A percentile compares a stretch with the other conserved stretches of the same genome.
These are phyloP conservation scores for Cosmorhoe ocellata DNA, from an alignment of 2,888 invertebrate genomes.

Conservation along the genomic window DNA sequence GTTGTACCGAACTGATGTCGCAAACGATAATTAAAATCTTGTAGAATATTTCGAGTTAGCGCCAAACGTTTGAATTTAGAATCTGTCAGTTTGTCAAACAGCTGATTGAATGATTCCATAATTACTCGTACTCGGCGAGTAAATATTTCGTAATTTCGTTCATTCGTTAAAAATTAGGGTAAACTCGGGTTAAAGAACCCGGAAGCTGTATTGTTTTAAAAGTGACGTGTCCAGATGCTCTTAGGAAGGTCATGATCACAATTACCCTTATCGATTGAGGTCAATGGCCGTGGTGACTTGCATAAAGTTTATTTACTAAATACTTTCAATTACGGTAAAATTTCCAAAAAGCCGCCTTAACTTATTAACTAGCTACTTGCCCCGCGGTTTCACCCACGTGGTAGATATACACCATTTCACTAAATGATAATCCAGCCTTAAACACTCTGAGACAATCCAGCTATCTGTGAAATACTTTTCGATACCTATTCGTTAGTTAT, in stretches of 20 bases:
- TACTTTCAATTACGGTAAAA: slow-evolving; percentile 6
- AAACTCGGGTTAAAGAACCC: background rate
- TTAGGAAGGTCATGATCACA: too few relatives aligned
- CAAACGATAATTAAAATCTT: slow-evolving; percentile 58
- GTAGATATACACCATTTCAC: too few relatives aligned
- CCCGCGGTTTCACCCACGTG: too few relatives aligned
- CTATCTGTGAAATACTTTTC: too few relatives aligned
- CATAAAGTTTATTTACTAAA: slow-evolving; percentile 4
- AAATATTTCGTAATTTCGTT: slow-evolving; percentile 7
- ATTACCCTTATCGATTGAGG: too few relatives aligned
- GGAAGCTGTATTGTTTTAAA: background rate
- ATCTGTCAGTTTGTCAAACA: slow-evolving; percentile 33
- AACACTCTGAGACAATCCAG: too few relatives aligned
- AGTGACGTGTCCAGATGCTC: background rate
- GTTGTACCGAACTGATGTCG: slow-evolving; percentile 38
- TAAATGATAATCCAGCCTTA: too few relatives aligned
- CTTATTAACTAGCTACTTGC: too few relatives aligned
- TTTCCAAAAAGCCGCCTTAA: background rate
- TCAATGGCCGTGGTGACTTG: background rate
- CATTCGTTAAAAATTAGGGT: slow-evolving; percentile 15
- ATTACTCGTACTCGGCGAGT: background rate
- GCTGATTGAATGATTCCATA: slow-evolving; percentile 38
- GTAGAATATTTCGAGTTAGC: slow-evolving; percentile 28
- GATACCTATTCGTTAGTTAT: too few relatives aligned
- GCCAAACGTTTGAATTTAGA: slow-evolving; percentile 14